Evolutionary conservation across 2,113 vertebrate genomes (phyloP).

Genomic region (Trochalopteron elliotii): DNA sequence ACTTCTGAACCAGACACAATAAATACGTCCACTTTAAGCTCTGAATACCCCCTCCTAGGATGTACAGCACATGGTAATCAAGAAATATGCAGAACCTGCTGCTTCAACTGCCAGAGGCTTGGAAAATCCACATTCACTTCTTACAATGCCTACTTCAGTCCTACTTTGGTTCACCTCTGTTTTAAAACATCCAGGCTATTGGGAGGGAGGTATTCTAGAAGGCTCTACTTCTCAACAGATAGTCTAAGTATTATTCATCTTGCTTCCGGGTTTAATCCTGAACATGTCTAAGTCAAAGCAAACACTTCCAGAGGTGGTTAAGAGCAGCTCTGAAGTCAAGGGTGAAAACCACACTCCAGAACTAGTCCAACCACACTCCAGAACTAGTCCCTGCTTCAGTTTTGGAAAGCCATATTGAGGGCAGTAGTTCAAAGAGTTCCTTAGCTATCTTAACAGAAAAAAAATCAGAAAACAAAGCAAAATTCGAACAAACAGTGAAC

Average conservation of each 20-base stretch:
- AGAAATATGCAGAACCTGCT: constrained; percentile 4
- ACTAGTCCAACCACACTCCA: background rate
- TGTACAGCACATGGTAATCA: background rate
- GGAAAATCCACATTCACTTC: background rate
- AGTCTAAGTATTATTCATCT: background rate
- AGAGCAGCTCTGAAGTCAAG: background rate
- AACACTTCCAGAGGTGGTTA: background rate
- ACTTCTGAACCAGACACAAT: constrained; percentile 19
- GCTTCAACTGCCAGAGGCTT: background rate
- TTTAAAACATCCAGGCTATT: background rate
- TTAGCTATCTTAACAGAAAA: background rate
- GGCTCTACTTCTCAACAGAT: background rate
- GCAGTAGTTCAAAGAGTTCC: background rate
- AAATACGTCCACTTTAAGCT: constrained; percentile 8
- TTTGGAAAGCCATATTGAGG: background rate
- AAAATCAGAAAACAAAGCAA: background rate
- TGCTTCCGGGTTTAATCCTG: background rate
- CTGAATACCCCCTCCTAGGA: background rate
- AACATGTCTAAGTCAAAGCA: background rate
- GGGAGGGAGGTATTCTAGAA: background rate
- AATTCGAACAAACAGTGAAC: background rate
- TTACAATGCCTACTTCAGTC: background rate
- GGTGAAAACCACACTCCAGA: background rate
- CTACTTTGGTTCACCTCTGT: background rate
- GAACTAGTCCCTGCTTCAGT: background rate